phyloP scores from a whole-genome alignment of 2,888 invertebrate genomes.

The Gymnoscelis rufifasciata region DNA sequence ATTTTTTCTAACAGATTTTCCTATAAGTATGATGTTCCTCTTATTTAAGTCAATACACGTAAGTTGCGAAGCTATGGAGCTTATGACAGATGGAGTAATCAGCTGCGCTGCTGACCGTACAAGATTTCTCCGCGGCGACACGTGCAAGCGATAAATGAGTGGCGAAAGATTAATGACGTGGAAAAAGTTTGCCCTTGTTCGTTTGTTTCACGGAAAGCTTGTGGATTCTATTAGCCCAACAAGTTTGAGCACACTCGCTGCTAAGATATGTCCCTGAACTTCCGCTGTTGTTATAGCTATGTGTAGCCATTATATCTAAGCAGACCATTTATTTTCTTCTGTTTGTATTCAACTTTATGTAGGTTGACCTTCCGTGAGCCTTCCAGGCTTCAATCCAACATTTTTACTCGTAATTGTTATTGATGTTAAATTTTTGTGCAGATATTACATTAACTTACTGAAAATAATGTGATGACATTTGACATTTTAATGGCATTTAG shows the following conservation, averaged over 20 bases:
- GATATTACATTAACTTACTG: too few species aligned
- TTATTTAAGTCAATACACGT: background rate
- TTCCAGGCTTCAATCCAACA: too few species aligned
- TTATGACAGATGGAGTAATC: conserved; percentile 40
- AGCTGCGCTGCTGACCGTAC: conserved; percentile 36
- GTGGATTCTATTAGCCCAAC: conserved; percentile 38
- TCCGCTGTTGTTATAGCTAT: too few species aligned
- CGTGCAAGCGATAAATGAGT: conserved; percentile 53
- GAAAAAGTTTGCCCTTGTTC: conserved; percentile 45
- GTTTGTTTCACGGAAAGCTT: conserved; percentile 36
- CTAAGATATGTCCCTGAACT: background rate
- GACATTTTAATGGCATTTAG: too few species aligned
- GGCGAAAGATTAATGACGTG: conserved; percentile 54
- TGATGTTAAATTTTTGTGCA: too few species aligned
- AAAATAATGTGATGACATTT: too few species aligned
- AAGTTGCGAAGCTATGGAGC: conserved; percentile 24
- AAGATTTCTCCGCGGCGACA: conserved; percentile 46
- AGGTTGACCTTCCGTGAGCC: too few species aligned
- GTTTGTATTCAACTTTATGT: too few species aligned
- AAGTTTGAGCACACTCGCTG: conserved; percentile 30
- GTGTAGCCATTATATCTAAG: too few species aligned
- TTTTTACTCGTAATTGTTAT: too few species aligned
- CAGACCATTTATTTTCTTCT: background rate
- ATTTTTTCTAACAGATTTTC: too few species aligned
- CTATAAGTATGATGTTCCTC: too few species aligned